These are phyloP conservation scores for Potamarius usumacintae DNA, from an alignment of 2,113 vertebrate species.

Conservation along the genomic window DNA sequence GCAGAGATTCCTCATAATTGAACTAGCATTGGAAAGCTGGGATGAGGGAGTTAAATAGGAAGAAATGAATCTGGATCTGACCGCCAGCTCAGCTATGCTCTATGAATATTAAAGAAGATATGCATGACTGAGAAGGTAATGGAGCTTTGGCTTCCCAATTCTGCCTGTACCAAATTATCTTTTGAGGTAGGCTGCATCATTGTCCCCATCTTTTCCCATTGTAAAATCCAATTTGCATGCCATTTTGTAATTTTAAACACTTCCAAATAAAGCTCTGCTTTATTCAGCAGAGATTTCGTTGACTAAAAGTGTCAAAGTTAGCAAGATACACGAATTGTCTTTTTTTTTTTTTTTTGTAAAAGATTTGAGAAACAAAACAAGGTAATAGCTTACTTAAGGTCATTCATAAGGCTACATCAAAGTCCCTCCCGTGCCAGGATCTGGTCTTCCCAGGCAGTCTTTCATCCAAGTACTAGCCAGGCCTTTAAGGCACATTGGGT, in stretches of 20 bases:
- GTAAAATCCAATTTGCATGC: constrained; percentile 3
- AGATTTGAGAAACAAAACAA: not conserved
- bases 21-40: not conserved
- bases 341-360: not conserved
- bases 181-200: not conserved
- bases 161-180: not conserved
- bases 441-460: too few species aligned
- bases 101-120: constrained; percentile 24
- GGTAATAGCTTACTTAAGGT: not conserved
- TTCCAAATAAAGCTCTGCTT: not conserved
- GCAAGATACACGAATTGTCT: not conserved
- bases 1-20: constrained; percentile 7
- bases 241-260: not conserved
- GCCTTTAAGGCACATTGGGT: too few species aligned
- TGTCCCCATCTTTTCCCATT: not conserved
- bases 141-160: constrained; percentile 4
- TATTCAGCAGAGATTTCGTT: not conserved
- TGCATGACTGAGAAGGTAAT: constrained; percentile 24
- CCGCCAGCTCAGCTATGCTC: not conserved
- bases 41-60: not conserved
- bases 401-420: not conserved
- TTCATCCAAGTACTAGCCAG: too few species aligned
- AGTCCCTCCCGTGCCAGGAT: too few species aligned
- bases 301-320: not conserved
- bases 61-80: constrained; percentile 7